Evolutionary conservation across 2,797 vertebrate species (phyloP).

Genomic region (Esox masquinongy): DNA sequence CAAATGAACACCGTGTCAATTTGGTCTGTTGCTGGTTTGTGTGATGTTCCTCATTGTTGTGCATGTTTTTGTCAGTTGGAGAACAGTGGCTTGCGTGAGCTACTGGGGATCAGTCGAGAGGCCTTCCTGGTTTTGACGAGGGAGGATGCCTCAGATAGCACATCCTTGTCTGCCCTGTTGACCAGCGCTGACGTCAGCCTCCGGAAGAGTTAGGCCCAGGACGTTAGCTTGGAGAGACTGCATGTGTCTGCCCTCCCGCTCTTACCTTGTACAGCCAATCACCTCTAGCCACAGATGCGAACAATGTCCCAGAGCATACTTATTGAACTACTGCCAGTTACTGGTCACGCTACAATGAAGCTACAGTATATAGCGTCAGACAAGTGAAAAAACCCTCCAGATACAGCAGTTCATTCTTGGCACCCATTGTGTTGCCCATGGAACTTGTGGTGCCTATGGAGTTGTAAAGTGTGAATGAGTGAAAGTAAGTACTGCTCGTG

Average conservation of each 20-base stretch:
- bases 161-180: constrained; percentile 85
- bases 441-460: constrained; percentile 44
- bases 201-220: constrained; percentile 82
- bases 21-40: too few relatives aligned
- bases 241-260: background rate
- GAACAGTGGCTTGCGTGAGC: constrained; percentile 91
- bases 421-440: constrained; percentile 33
- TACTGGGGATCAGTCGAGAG: constrained; percentile 94
- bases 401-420: constrained; percentile 26
- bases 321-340: background rate
- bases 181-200: constrained; percentile 87
- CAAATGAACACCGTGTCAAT: too few relatives aligned
- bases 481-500: constrained; percentile 40
- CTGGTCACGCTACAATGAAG: constrained; percentile 18
- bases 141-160: constrained; percentile 86
- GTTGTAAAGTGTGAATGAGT: constrained; percentile 53
- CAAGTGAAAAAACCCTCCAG: constrained; percentile 1
- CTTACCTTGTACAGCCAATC: constrained; percentile 10
- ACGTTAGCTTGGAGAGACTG: constrained; percentile 6
- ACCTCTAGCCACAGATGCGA: constrained; percentile 21
- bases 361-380: constrained; percentile 22
- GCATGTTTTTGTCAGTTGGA: constrained; percentile 79
- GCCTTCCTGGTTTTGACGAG: constrained; percentile 90
- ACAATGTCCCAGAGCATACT: background rate
- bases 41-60: too few relatives aligned